Evolutionary conservation across 2,113 vertebrate genomes (phyloP), one percentile per base, ranked within the genome.

Genomic region (Scatophagus argus): DNA sequence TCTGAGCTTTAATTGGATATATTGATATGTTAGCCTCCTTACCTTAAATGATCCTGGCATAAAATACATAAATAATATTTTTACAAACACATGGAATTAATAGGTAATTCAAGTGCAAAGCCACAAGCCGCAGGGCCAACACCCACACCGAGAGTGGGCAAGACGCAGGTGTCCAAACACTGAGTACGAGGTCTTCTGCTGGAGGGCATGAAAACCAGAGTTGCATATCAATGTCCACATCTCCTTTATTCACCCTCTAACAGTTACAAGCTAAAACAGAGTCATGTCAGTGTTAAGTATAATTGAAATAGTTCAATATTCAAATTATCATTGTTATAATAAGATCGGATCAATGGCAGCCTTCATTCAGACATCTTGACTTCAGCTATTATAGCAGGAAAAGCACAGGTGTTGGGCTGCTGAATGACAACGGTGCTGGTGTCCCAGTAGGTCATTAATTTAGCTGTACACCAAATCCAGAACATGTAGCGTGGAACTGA

Each of bases 51-150:
- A 43, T 9, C 23, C 12, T 1, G 49, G 9, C 2, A 56, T 32
- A 16, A 63, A 31, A 38, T 8, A 54, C 21, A 51, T 46, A 4
- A 21, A 74, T 55, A 10, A 46, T 44, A 27, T 17, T 51, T 69
- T 39, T 17, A 49, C 5, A 13, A 78, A 16, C 29, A 61, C 3
- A 49, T 67, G 34, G 14, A 19, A n/a, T 66, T 23, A 27, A 11
- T 31, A 43, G 8, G 12, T 16, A 44, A 31, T 46, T 8, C 55
- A 39, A 36, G 29, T 46, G 27, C 27, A 23, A 31, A 34, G 11
- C 10, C 9, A 16, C 39, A 6, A 41, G 68, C 49, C 60, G 73
- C 41, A 81, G 49, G 56, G 23, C 46, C 46, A 59, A 41, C 76
- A 64, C 38, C 65, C 68, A 51, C 23, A 5, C 39, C 6, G 23